These are phyloP conservation scores for Tiliacea aurago DNA, from an alignment of 2,888 invertebrate species.

Conservation along the genomic window DNA sequence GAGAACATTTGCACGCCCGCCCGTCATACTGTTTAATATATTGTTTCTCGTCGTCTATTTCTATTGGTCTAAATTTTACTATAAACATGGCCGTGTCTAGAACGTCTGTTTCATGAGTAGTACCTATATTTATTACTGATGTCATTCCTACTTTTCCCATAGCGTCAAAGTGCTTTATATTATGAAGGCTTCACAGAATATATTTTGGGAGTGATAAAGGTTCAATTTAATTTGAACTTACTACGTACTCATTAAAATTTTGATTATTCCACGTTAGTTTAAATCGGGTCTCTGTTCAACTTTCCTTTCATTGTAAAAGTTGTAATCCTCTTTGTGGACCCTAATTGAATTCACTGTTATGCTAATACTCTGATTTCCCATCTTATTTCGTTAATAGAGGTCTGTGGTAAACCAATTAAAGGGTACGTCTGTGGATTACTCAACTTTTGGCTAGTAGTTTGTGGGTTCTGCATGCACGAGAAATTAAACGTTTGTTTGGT, in stretches of 20 bases:
- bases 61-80: slow-evolving; percentile 51
- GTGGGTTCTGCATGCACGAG: slow-evolving; percentile 78
- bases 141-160: slow-evolving; percentile 1
- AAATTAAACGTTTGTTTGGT: slow-evolving; percentile 80
- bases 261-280: slow-evolving; percentile 89
- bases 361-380: slow-evolving; percentile 91
- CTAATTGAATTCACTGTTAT: slow-evolving; percentile 91
- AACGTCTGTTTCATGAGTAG: slow-evolving; percentile 2
- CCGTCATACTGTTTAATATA: slow-evolving; percentile 79
- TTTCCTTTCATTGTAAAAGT: slow-evolving; percentile 90
- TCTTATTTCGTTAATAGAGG: slow-evolving; percentile 91
- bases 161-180: slow-evolving; percentile 29
- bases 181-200: slow-evolving; percentile 41
- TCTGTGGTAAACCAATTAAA: slow-evolving; percentile 90
- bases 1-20: slow-evolving; percentile 79
- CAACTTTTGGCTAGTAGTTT: slow-evolving; percentile 87
- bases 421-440: slow-evolving; percentile 88
- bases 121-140: slow-evolving; percentile 23
- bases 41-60: slow-evolving; percentile 70
- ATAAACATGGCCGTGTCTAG: slow-evolving; percentile 17
- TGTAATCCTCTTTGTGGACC: slow-evolving; percentile 90
- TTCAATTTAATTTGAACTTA: slow-evolving; percentile 84
- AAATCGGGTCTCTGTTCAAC: slow-evolving; percentile 85
- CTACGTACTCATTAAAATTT: slow-evolving; percentile 85
- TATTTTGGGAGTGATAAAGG: slow-evolving; percentile 60